Evolutionary conservation across 2,113 vertebrate species (phyloP).

Genomic region (Alaudala cheleensis): DNA sequence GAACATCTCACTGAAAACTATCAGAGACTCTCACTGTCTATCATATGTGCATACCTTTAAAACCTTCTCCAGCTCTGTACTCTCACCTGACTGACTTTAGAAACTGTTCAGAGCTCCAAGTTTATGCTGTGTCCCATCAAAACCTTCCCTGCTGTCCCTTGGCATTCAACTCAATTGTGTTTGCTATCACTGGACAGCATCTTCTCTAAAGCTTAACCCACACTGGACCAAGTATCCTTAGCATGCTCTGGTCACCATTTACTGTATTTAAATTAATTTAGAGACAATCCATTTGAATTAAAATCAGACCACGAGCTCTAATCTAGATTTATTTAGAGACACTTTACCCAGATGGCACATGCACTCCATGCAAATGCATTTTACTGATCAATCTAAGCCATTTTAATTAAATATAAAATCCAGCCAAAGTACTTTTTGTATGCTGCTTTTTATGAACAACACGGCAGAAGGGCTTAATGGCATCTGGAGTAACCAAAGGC

Average conservation of each 20-base stretch:
- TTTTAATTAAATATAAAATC: constrained; percentile 6
- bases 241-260: neutral
- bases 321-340: neutral
- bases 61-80: neutral
- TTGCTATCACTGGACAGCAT: neutral
- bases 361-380: neutral
- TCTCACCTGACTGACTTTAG: neutral
- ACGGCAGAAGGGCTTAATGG: neutral
- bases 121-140: rapidly evolving
- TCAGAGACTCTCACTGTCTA: neutral
- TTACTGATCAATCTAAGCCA: neutral
- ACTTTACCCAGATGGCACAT: neutral
- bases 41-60: neutral
- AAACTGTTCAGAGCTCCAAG: neutral
- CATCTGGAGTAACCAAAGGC: neutral
- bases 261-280: neutral
- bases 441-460: neutral
- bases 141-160: neutral
- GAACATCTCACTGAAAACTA: neutral
- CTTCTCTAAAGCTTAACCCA: neutral
- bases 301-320: neutral
- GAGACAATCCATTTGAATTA: neutral
- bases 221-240: neutral
- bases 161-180: neutral
- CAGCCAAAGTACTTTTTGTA: neutral